Percentiles rank a stretch among this genome's conserved stretches.
Evolutionary conservation across 2,888 invertebrate genomes (phyloP).

Genomic region (Frankliniella intonsa): DNA sequence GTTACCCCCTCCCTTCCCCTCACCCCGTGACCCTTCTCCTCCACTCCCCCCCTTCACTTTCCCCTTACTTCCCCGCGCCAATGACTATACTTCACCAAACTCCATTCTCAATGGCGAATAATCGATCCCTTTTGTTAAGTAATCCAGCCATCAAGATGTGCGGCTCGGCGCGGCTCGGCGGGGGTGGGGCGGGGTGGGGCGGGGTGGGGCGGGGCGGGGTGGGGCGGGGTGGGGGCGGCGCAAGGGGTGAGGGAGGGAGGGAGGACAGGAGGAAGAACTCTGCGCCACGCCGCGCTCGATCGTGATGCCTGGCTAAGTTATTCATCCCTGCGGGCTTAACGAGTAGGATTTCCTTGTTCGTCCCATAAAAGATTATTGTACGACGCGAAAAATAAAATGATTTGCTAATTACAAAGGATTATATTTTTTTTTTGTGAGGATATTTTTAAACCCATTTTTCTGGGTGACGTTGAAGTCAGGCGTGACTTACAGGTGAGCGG

Average conservation of each 20-base stretch:
- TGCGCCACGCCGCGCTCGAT: too few species aligned
- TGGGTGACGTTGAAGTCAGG: background rate
- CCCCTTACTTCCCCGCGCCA: background rate
- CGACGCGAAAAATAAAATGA: too few species aligned
- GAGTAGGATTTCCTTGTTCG: too few species aligned
- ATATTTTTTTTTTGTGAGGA: background rate
- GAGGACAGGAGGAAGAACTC: background rate
- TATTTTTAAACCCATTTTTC: background rate
- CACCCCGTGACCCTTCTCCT: background rate
- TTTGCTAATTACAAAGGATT: too few species aligned
- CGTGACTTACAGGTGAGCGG: background rate
- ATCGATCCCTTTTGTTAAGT: constrained; percentile 18
- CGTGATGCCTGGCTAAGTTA: too few species aligned
- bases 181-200: too few species aligned
- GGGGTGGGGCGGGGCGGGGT: too few species aligned
- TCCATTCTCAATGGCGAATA: constrained; percentile 2
- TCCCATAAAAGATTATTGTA: too few species aligned
- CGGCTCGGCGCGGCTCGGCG: background rate
- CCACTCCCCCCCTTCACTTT: background rate
- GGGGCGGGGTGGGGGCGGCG: too few species aligned
- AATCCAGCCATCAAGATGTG: background rate
- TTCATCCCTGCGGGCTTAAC: too few species aligned
- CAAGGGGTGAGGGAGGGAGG: too few species aligned
- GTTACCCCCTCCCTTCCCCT: background rate
- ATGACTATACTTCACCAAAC: constrained; percentile 16